Evolutionary conservation across 2,888 invertebrate species (phyloP), one percentile per base, ranked within the genome.

Genomic region (Drosophila seclusa): DNA sequence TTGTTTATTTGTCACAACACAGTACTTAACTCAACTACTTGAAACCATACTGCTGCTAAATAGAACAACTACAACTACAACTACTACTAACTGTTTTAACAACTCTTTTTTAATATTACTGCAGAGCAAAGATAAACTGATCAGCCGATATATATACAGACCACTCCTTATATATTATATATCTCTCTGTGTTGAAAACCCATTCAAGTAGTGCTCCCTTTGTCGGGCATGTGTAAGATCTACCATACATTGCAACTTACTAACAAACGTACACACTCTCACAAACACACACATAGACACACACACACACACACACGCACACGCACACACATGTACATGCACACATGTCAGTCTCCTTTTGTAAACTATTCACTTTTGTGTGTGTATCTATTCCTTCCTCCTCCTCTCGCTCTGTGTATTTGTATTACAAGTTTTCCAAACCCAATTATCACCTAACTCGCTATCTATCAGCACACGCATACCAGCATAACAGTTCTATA

Each of bases 161-260:
- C 48, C 29, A 53, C 36, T 53, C 58, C 54, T 32, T 67, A 50
- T 59, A 58, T 72, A 36, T 66, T 61, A 32, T 49, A 36, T 55
- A 55, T 38, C 27, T 38, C n/a, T 55, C 11, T 50, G 16, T 45
- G 59, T 59, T 48, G 27, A 53, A 32, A 62, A 53, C 49, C 54
- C 45, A 58, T 68, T 75, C 58, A 73, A 73, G 76, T 79, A 79
- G 79, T 55, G 66, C 50, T 64, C 68, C 85, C 48, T 65, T 64
- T 65, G 50, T 73, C 59, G 79, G 86, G 83, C 83, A 83, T 83
- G 83, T 73, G 66, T 83, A 86, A 75, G 73, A 86, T 71, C 70
- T 74, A 71, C 48, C 63, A 67, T 31, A 69, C 53, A 72, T 58
- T 45, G 45, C 45, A 38, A 49, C 36, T 36, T 45, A 64, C 57